Percentiles rank a stretch among this genome's conserved stretches.
Evolutionary conservation across 1,140 invertebrate species (phyloP).

Genomic region (Pentalonia nigronervosa): DNA sequence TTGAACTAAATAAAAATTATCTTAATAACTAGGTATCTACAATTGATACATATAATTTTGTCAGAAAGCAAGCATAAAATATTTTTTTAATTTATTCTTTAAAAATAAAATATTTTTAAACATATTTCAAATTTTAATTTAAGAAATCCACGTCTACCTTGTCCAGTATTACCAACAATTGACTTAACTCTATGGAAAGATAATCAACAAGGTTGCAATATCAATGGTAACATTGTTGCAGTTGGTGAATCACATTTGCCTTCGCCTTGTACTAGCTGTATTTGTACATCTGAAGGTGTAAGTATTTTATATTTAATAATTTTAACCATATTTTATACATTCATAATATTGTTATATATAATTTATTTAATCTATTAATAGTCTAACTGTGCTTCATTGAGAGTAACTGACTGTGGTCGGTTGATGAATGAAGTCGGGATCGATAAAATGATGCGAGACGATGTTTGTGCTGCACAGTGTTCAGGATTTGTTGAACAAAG

Average conservation of each 20-base stretch:
- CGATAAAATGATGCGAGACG: conserved; percentile 82
- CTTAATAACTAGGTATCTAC: no score
- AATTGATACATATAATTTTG: no score
- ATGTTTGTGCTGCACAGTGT: conserved; percentile 90
- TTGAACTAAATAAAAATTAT: no score
- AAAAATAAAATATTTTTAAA: not conserved
- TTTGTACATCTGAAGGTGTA: conserved; percentile 79
- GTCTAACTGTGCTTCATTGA: conserved; percentile 87
- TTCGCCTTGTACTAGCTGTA: conserved; percentile 85
- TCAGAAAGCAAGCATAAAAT: not conserved
- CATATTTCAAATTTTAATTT: conserved; percentile 35
- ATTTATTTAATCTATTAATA: conserved; percentile 65
- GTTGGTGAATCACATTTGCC: conserved; percentile 83
- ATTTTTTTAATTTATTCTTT: not conserved
- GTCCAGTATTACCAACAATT: conserved; percentile 77
- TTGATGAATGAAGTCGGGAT: conserved; percentile 81
- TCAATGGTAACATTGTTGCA: conserved; percentile 76
- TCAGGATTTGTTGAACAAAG: conserved; percentile 47
- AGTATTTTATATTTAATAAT: not conserved
- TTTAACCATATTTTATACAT: not conserved
- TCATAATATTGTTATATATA: not conserved
- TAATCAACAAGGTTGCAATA: conserved; percentile 75
- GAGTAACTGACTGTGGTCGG: conserved; percentile 86
- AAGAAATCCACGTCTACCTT: conserved; percentile 81
- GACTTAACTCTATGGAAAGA: conserved; percentile 85